Conservation (phyloP, 2,888 invertebrate genomes). For the Odontothrips loti region DNA sequence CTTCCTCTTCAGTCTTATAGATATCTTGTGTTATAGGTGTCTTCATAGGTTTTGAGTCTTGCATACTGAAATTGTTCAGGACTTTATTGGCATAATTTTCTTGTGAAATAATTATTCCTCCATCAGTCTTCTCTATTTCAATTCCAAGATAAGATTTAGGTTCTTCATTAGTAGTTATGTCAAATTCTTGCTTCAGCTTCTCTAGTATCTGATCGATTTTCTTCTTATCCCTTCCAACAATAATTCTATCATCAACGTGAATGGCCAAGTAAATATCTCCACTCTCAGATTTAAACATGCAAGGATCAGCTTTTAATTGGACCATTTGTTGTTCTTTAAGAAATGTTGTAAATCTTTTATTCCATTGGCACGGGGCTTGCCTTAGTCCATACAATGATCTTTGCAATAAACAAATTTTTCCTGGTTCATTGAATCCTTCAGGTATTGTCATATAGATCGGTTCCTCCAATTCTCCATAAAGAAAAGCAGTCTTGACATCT, state of each 20-base stretch:
- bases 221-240: not conserved
- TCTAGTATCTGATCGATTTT: not conserved
- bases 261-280: conserved; percentile 9
- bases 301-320: conserved; percentile 17
- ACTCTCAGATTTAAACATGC: not conserved
- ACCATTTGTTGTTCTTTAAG: not conserved
- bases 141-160: conserved; percentile 12
- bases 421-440: conserved; percentile 23
- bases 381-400: conserved; percentile 31
- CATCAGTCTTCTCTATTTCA: not conserved
- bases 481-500: conserved; percentile 34
- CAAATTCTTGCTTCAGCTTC: not conserved
- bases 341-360: conserved; percentile 10
- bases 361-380: conserved; percentile 31
- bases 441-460: conserved; percentile 30
- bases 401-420: conserved; percentile 31
- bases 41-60: conserved; percentile 16
- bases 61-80: conserved; percentile 34
- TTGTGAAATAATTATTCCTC: conserved; percentile 29
- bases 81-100: conserved; percentile 34
- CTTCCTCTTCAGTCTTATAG: not conserved
- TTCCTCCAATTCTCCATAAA: conserved; percentile 33
- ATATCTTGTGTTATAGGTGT: not conserved
- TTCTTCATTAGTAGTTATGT: not conserved
- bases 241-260: not conserved